These are phyloP conservation scores for Zelleria hepariella DNA, from an alignment of 2,888 invertebrate species.

Conservation along the genomic window DNA sequence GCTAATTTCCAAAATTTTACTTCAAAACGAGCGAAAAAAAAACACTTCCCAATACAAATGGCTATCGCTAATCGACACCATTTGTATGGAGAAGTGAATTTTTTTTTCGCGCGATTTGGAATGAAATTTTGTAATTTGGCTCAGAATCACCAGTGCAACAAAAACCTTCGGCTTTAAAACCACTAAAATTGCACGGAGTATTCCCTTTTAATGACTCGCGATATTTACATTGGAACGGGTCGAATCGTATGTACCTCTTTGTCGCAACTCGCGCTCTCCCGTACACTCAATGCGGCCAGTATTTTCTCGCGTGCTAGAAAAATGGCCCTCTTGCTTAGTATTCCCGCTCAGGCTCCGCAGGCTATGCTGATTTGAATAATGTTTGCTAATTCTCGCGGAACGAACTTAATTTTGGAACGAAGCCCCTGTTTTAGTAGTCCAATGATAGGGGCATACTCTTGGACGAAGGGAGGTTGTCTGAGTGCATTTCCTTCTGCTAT, in stretches of 20 bases:
- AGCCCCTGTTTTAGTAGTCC: background rate
- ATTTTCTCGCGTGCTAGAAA: background rate
- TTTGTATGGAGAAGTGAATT: no score
- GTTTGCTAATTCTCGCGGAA: constrained; percentile 1
- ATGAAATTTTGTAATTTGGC: no score
- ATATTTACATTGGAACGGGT: no score
- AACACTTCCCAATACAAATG: no score
- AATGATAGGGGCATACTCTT: background rate
- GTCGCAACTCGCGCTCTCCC: background rate
- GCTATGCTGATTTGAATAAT: background rate
- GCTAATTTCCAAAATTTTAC: no score
- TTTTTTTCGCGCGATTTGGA: no score
- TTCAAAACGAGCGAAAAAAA: no score
- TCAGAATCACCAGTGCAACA: no score
- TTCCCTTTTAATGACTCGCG: no score
- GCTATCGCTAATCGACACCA: no score
- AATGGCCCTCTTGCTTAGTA: background rate
- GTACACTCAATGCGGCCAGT: background rate
- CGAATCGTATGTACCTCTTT: background rate
- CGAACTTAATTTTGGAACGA: background rate
- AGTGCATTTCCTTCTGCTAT: background rate
- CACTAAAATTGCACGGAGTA: no score
- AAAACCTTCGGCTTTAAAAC: no score
- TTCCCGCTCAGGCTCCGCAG: background rate
- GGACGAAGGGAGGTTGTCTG: background rate